Percentiles rank a stretch among this genome's conserved stretches.
Evolutionary conservation across 2,113 vertebrate genomes (phyloP).

Genomic region (Callopanchax toddi): DNA sequence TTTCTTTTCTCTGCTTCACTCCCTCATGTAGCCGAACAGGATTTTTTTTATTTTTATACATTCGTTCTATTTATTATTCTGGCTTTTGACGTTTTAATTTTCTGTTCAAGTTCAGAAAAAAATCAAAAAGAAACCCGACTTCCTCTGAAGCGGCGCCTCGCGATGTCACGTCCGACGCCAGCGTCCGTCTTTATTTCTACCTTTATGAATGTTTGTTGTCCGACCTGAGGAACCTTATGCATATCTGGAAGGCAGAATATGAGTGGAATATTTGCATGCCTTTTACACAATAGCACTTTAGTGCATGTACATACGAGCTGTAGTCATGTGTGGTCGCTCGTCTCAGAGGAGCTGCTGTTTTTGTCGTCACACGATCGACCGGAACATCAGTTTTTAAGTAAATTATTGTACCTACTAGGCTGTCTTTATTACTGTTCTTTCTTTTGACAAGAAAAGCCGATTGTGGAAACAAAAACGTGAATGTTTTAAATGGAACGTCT

Average conservation of each 20-base stretch:
- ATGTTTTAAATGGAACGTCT: constrained; percentile 80
- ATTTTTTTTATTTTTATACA: constrained; percentile 10
- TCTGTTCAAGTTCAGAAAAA: constrained; percentile 25
- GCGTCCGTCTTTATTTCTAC: constrained; percentile 57
- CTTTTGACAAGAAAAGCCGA: constrained; percentile 65
- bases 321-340: constrained; percentile 77
- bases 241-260: constrained; percentile 81
- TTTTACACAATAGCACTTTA: constrained; percentile 89
- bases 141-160: constrained; percentile 78
- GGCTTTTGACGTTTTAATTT: constrained; percentile 50
- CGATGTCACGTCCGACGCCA: constrained; percentile 80
- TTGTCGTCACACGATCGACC: constrained; percentile 81
- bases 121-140: constrained; percentile 38
- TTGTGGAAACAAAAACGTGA: constrained; percentile 61
- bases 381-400: constrained; percentile 84
- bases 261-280: constrained; percentile 85
- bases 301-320: constrained; percentile 90
- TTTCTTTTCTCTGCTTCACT: constrained; percentile 58
- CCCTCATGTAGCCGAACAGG: constrained; percentile 52
- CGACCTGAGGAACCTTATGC: constrained; percentile 65
- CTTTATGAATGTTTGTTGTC: constrained; percentile 65
- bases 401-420: constrained; percentile 84
- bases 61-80: constrained; percentile 21
- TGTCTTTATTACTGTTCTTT: constrained; percentile 82
- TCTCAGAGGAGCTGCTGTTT: constrained; percentile 78